Evolutionary conservation across 2,113 vertebrate species (phyloP).

Genomic region (Donacobius atricapilla): DNA sequence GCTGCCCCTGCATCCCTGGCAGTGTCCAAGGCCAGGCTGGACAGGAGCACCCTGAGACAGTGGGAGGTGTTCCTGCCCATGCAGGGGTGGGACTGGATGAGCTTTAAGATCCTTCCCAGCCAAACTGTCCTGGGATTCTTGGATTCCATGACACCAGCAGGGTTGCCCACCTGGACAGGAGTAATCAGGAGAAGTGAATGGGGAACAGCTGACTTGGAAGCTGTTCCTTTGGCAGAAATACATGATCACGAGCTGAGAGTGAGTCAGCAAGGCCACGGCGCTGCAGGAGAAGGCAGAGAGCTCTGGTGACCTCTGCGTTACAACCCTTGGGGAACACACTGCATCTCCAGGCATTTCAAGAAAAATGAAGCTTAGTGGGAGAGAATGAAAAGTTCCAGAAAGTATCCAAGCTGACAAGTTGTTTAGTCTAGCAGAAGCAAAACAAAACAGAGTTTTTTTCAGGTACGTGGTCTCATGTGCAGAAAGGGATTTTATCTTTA

Average conservation of each 20-base stretch:
- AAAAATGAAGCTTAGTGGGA: background rate
- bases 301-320: fast-evolving
- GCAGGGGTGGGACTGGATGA: fast-evolving
- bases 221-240: background rate
- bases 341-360: fast-evolving
- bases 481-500: background rate
- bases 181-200: background rate
- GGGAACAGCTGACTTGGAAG: background rate
- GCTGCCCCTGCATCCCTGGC: background rate
- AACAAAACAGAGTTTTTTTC: background rate
- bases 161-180: background rate
- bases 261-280: fast-evolving
- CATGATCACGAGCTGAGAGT: background rate
- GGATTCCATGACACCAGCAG: background rate
- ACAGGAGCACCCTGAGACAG: too few species aligned
- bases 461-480: fast-evolving
- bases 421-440: background rate
- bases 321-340: fast-evolving
- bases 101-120: background rate
- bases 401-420: background rate
- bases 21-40: background rate
- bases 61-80: background rate
- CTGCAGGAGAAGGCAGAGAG: background rate
- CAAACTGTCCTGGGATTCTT: background rate
- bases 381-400: background rate